A percentile compares a stretch with the other conserved stretches of the same genome.
Conservation (phyloP, 2,113 vertebrate species). For the Hydrolagus affinis region DNA sequence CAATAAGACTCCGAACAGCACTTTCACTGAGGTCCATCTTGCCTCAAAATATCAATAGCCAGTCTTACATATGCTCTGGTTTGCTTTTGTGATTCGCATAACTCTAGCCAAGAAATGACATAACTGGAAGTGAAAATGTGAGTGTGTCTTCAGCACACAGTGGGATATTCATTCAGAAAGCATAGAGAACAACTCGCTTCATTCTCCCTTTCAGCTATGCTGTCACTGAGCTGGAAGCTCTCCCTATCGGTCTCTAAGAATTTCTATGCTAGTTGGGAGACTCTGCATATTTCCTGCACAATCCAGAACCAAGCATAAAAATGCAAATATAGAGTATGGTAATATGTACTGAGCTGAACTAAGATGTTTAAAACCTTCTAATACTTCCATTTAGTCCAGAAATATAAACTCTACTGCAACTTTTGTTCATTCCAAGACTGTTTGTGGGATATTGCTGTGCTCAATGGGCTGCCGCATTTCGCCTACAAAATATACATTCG, state of each 20-base stretch:
- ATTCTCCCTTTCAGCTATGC: not conserved
- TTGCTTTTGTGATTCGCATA: not conserved
- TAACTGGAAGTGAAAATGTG: constrained; percentile 31
- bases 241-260: not conserved
- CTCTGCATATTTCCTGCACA: not conserved
- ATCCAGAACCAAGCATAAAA: not conserved
- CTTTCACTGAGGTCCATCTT: constrained; percentile 12
- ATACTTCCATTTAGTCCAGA: not conserved
- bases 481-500: too few species aligned
- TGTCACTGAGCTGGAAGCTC: not conserved
- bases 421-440: not conserved
- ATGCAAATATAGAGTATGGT: not conserved
- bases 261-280: not conserved
- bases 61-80: not conserved
- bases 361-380: not conserved
- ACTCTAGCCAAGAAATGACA: constrained; percentile 8
- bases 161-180: constrained; percentile 7
- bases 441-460: not conserved
- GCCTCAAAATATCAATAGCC: constrained; percentile 12
- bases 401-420: not conserved
- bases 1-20: constrained; percentile 8
- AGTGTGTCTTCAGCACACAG: constrained; percentile 1
- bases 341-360: not conserved
- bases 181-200: constrained; percentile 12
- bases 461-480: too few species aligned